Evolutionary conservation across 2,888 invertebrate genomes (phyloP).

Genomic region (Escarpia spicata): DNA sequence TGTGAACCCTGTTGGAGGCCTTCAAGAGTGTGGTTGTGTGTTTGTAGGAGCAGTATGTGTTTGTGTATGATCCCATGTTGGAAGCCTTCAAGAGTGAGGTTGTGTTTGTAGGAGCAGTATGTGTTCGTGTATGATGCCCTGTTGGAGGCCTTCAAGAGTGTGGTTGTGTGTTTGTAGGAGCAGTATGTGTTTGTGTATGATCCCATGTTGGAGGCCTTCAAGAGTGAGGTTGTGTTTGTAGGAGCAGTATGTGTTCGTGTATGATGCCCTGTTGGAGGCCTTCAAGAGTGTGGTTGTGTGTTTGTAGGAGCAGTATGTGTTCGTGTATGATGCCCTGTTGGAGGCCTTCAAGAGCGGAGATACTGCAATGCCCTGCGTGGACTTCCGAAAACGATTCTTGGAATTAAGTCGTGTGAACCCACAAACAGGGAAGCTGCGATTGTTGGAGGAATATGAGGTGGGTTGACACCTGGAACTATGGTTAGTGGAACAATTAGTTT

Average conservation of each 20-base stretch:
- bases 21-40: background rate
- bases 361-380: conserved; percentile 43
- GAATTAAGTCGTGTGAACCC: conserved; percentile 35
- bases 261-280: conserved; percentile 40
- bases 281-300: background rate
- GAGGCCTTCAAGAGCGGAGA: conserved; percentile 44
- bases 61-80: conserved; percentile 26
- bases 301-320: conserved; percentile 26
- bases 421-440: conserved; percentile 38
- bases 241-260: conserved; percentile 46
- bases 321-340: conserved; percentile 28
- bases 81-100: conserved; percentile 17
- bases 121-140: conserved; percentile 45
- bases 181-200: conserved; percentile 25
- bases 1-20: background rate
- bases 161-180: conserved; percentile 14
- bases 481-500: background rate
- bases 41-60: conserved; percentile 21
- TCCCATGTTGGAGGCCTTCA: conserved; percentile 21
- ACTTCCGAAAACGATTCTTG: conserved; percentile 38
- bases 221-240: conserved; percentile 28
- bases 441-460: conserved; percentile 43
- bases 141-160: background rate
- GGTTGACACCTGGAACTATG: background rate
- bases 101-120: conserved; percentile 42